Evolutionary conservation across 2,113 vertebrate genomes (phyloP), one percentile per base, ranked within the genome.

Genomic region (Microtus oregoni): DNA sequence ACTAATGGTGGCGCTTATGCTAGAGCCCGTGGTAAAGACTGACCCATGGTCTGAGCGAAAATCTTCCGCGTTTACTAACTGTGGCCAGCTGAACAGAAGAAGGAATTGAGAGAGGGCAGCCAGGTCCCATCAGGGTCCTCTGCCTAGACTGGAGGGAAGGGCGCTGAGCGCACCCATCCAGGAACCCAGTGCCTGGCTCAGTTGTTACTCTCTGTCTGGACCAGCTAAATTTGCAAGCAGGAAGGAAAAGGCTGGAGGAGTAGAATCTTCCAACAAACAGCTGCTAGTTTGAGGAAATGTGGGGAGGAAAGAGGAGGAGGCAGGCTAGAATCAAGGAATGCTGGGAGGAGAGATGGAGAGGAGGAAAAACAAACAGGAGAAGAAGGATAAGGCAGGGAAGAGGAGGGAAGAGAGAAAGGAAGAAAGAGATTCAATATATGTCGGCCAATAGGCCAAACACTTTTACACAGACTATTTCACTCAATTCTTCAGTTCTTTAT

Each of bases 181-280:
- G 7, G 1, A 2, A 38, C 38, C 32, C 14, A 0, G 30, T 44
- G 1, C 0, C 1, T 3, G 22, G 73, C 8, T 38, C 76, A 32
- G 5, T 28, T 28, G 14, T 44, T 76, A 32, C 38, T 44, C 35
- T 63, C 2, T 44, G 35, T 7, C 94, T 30, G n/a, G 87, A 35
- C 17, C 35, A 30, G 9, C 50, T 26, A 44, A 63, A 38, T 28
- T 9, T 17, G 4, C 24, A 67, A 63, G 14, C 3, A 26, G 38
- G 32, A 63, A 75, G 65, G 70, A 44, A 91, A 68, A 55, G 20
- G 28, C 55, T 32, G 8, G 32, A 14, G n/a, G 24, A 85, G 26
- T 68, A 30, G 76, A 61, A 52, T 52, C 30, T 0, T 20, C 81
- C 26, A 11, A 13, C 22, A 78, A 73, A 85, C 55, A 68, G 47